A percentile compares a stretch with the other conserved stretches of the same genome.
phyloP scores from a whole-genome alignment of 2,113 vertebrate genomes.

The Macrotis lagotis region DNA sequence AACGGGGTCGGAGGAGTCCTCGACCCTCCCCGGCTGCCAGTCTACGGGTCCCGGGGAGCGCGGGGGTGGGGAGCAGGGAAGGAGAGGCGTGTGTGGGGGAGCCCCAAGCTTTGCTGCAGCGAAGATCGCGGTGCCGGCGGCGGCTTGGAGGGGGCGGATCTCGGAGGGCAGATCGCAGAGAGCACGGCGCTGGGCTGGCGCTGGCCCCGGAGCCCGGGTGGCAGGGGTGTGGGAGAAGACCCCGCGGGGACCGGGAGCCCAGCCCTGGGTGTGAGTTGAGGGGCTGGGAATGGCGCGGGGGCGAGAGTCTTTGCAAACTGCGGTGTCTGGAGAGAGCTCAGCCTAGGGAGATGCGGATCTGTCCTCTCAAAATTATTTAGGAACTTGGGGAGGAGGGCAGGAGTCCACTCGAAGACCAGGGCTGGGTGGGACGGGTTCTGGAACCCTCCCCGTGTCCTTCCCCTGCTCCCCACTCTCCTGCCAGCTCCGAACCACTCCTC shows the following conservation, averaged over 20 bases:
- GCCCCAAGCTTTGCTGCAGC: slow-evolving; percentile 57
- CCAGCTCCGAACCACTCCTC: not conserved
- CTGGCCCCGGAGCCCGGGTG: slow-evolving; percentile 38
- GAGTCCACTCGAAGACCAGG: not conserved
- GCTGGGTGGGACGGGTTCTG: not conserved
- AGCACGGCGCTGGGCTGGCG: slow-evolving; percentile 7
- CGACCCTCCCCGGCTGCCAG: slow-evolving; percentile 59
- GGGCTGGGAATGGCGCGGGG: slow-evolving; percentile 31
- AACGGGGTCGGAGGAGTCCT: not conserved
- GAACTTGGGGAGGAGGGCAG: not conserved
- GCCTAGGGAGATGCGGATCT: not conserved
- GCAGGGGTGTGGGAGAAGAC: slow-evolving; percentile 40
- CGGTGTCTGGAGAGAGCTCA: slow-evolving; percentile 32
- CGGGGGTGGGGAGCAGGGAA: not conserved
- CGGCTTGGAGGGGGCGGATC: slow-evolving; percentile 61
- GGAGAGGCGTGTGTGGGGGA: slow-evolving; percentile 34
- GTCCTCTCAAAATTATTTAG: not conserved
- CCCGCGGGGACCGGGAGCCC: not conserved
- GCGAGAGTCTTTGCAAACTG: slow-evolving; percentile 38
- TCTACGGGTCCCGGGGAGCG: not conserved
- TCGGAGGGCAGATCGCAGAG: slow-evolving; percentile 51
- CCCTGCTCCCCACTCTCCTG: not conserved
- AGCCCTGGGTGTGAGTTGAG: slow-evolving; percentile 44
- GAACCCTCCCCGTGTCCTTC: not conserved
- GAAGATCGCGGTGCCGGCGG: slow-evolving; percentile 8